These are phyloP conservation scores for Sturnus vulgaris DNA, from an alignment of 2,113 vertebrate genomes.

Conservation along the genomic window DNA sequence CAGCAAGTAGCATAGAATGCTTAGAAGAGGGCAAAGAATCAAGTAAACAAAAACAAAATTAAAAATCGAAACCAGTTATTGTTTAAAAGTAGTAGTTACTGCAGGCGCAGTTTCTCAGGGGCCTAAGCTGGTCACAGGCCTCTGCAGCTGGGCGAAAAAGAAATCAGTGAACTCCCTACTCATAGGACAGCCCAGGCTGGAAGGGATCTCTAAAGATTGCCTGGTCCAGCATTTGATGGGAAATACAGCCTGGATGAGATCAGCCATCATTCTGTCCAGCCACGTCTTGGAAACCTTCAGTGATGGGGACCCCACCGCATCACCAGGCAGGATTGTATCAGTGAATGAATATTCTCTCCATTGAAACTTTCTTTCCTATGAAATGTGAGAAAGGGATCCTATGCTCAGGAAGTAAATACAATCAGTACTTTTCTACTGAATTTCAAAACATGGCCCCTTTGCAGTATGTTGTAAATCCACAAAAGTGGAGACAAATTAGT, in stretches of 20 bases:
- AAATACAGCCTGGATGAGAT: not conserved
- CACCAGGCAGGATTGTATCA: not conserved
- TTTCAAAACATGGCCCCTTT: not conserved
- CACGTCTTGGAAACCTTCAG: not conserved
- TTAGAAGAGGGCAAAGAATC: not conserved
- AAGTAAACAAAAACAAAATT: not conserved
- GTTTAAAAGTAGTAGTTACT: not conserved
- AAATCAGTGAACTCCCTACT: not conserved
- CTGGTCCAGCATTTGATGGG: not conserved
- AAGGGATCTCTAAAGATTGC: rapidly evolving
- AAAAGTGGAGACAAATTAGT: not conserved
- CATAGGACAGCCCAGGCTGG: not conserved
- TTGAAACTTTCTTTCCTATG: not conserved
- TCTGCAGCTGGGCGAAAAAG: not conserved
- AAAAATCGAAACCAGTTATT: not conserved
- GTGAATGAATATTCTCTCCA: not conserved
- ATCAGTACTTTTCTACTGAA: not conserved
- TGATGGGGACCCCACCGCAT: rapidly evolving
- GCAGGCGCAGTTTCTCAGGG: not conserved
- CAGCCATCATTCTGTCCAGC: not conserved
- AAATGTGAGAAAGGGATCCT: not conserved
- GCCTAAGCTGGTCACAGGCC: not conserved
- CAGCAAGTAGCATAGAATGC: not conserved
- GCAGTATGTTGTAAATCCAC: not conserved
- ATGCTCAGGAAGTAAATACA: not conserved